Percentiles rank a stretch among this genome's conserved stretches.
Evolutionary conservation across 2,797 vertebrate genomes (phyloP).

Genomic region (Micromesistius poutassou): DNA sequence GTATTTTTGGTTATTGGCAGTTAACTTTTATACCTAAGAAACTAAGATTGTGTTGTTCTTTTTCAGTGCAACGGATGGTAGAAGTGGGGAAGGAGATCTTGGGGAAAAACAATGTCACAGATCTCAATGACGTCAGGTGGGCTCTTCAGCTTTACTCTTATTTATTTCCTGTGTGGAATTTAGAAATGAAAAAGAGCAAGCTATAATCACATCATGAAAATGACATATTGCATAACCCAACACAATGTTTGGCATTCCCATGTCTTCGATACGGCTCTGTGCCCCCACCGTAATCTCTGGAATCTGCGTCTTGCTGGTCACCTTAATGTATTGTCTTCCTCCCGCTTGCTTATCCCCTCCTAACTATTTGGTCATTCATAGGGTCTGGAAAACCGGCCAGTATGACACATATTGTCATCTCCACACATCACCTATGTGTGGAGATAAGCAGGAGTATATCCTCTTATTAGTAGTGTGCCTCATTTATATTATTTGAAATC

Average conservation of each 20-base stretch:
- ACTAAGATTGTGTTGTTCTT: slow-evolving; percentile 18
- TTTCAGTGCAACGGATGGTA: slow-evolving; percentile 86
- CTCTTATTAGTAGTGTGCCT: not conserved
- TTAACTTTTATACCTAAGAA: too few relatives aligned
- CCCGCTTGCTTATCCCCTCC: too few relatives aligned
- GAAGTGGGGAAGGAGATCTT: slow-evolving; percentile 84
- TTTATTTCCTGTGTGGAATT: not conserved
- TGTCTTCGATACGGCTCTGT: not conserved
- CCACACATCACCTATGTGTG: not conserved
- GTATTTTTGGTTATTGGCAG: too few relatives aligned
- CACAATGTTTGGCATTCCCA: too few relatives aligned
- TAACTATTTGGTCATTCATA: too few relatives aligned
- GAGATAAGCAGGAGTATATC: not conserved
- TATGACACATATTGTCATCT: not conserved
- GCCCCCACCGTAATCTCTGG: not conserved
- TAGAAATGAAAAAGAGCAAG: not conserved
- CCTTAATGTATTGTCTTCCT: not conserved
- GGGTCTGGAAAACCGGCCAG: not conserved
- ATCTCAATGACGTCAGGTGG: slow-evolving; percentile 87
- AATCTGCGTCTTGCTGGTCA: not conserved
- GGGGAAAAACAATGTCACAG: slow-evolving; percentile 80
- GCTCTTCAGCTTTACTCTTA: not conserved
- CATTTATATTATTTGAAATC: not conserved
- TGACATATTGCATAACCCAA: not conserved
- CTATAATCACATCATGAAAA: not conserved